Evolutionary conservation across 2,113 vertebrate species (phyloP), one percentile per base, ranked within the genome.

Genomic region (Prunella fulvescens): DNA sequence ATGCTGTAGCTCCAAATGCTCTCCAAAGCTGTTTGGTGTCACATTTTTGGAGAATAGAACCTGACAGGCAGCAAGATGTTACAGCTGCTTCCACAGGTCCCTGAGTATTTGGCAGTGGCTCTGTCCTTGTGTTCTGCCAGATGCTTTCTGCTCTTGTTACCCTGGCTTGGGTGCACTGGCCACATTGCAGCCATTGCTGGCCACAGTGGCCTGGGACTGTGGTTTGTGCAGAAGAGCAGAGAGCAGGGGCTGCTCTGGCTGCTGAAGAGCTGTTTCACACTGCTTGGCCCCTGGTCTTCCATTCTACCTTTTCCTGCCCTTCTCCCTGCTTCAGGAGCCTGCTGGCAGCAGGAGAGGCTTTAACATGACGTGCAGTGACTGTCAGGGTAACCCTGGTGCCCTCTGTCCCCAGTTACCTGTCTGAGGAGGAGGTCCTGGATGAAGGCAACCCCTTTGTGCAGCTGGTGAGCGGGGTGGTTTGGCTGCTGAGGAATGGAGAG

Each of bases 401-500:
- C 62, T 90, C 86, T 94, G 95, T 67, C 88, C 71, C 82, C 93
- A 99, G 99, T 42, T 99, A 99, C 97, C 97, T 99, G 51, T 99
- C 99, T 3, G 98, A 99, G 93, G 98, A 99, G 4, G 99, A 99
- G 2, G 98, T 99, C 18, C 76, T 98, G 96, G 98, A 99, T 58
- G 44, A 96, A 28, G 96, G 96, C 39, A 99, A 99, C 90, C 99
- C 99, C 0, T 99, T 99, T 67, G 98, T 99, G 83, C 99, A 99
- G 98, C 97, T 99, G 29, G 96, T 99, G 91, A 99, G 98, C 0
- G 99, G 99, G 3, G 99, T 99, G 7, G 98, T 99, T 47, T 99
- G 99, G 99, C 98, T 99, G 42, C 95, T 99, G 31, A 98, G 99
- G 58, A 94, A 98, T 5, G 98, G 99, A 17, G 88, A 98, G 28